These are phyloP conservation scores for Drosophila stalkeri DNA, from an alignment of 2,888 invertebrate genomes.

Conservation along the genomic window DNA sequence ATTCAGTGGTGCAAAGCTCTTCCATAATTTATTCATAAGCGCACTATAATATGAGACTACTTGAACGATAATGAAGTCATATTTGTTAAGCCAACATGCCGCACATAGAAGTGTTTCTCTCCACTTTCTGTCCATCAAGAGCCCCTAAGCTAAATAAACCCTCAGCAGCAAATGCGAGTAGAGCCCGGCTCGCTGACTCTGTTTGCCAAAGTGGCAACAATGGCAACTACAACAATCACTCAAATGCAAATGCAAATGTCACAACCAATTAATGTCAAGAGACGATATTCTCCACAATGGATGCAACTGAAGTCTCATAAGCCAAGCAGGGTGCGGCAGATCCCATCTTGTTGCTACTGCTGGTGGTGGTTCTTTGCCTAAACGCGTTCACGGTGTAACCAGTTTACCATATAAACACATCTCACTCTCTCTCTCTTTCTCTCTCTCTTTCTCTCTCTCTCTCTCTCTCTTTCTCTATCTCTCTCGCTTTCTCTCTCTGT, in stretches of 20 bases:
- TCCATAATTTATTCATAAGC: constrained; percentile 69
- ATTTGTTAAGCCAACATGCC: constrained; percentile 65
- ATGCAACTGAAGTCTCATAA: constrained; percentile 33
- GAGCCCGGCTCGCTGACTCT: constrained; percentile 14
- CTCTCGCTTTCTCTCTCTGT: background rate
- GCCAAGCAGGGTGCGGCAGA: constrained; percentile 11
- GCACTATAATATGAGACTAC: constrained; percentile 50
- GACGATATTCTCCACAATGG: constrained; percentile 66
- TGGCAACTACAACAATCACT: constrained; percentile 80
- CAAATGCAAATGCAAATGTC: constrained; percentile 83
- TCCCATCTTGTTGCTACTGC: constrained; percentile 38
- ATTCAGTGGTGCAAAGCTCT: constrained; percentile 60
- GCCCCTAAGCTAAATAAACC: constrained; percentile 40
- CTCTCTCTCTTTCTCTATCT: background rate
- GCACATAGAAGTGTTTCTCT: constrained; percentile 44
- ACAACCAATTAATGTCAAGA: constrained; percentile 84
- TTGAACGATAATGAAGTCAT: constrained; percentile 75
- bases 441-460: background rate
- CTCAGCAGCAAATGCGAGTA: constrained; percentile 15
- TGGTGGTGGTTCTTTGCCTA: constrained; percentile 40
- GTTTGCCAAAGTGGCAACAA: constrained; percentile 71
- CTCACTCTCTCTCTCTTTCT: constrained; percentile 2
- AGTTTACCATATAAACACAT: constrained; percentile 48
- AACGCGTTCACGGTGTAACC: constrained; percentile 62
- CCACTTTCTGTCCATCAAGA: background rate